Evolutionary conservation across 2,888 invertebrate species (phyloP).

Genomic region (Amiota mariae): DNA sequence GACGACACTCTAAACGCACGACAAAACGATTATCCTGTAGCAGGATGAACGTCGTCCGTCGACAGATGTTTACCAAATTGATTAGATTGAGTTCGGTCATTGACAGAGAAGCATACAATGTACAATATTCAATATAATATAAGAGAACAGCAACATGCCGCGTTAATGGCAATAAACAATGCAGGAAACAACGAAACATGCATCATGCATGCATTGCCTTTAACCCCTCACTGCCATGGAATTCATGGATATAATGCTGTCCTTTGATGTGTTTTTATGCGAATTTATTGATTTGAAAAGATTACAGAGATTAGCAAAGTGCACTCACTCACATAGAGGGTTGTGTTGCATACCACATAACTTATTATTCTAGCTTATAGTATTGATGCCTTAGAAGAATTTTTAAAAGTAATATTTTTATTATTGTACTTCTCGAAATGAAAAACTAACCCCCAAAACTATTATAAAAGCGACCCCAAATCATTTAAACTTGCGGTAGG

Average conservation of each 20-base stretch:
- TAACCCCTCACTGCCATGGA: neutral
- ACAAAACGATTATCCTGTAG: conserved; percentile 49
- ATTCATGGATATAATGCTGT: neutral
- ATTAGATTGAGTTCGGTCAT: conserved; percentile 52
- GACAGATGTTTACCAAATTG: conserved; percentile 66
- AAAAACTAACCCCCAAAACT: too few relatives aligned
- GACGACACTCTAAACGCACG: conserved; percentile 44
- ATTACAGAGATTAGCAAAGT: conserved; percentile 46
- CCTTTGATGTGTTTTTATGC: conserved; percentile 18
- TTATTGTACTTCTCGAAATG: too few relatives aligned
- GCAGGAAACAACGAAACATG: neutral
- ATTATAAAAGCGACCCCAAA: neutral
- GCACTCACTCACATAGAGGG: conserved; percentile 21
- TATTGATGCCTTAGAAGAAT: neutral
- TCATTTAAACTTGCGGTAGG: conserved; percentile 29
- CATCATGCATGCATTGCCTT: conserved; percentile 40
- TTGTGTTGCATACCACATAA: neutral
- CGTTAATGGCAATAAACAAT: conserved; percentile 38
- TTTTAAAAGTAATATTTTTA: neutral
- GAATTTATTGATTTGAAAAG: conserved; percentile 55
- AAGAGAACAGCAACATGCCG: conserved; percentile 9
- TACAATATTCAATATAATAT: too few relatives aligned
- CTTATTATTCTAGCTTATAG: neutral
- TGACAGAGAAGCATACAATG: conserved; percentile 4
- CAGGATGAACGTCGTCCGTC: conserved; percentile 42